Conservation (phyloP, 2,888 invertebrate genomes). For the Anthrax anthrax region DNA sequence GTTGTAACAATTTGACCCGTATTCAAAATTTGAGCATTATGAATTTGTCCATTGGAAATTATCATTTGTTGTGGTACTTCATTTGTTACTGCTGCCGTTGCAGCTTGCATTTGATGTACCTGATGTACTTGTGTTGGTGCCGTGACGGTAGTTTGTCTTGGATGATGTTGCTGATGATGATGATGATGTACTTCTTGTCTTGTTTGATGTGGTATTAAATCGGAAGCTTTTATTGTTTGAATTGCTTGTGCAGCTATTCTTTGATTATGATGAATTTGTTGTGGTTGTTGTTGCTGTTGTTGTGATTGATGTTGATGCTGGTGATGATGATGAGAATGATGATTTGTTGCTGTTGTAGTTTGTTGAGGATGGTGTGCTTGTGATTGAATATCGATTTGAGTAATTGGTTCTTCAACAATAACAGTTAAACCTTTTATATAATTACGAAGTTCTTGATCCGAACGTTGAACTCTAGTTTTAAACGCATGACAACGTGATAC, state of each 20-base stretch:
- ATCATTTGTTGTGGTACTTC: conserved; percentile 27
- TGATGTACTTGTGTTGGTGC: conserved; percentile 8
- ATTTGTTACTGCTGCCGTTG: conserved; percentile 12
- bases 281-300: conserved; percentile 14
- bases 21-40: conserved; percentile 32
- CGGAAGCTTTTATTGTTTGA: not conserved
- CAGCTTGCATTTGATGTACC: conserved; percentile 9
- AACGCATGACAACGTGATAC: conserved; percentile 50
- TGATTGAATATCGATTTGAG: conserved; percentile 13
- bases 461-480: conserved; percentile 44
- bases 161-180: not conserved
- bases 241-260: not conserved
- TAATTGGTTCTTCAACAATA: conserved; percentile 24
- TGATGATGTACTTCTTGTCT: conserved; percentile 3
- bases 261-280: not conserved
- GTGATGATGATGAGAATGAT: not conserved
- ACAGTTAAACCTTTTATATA: conserved; percentile 32
- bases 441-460: conserved; percentile 41
- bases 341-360: not conserved
- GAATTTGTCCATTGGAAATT: conserved; percentile 20
- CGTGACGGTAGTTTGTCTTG: conserved; percentile 9
- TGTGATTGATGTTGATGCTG: conserved; percentile 10
- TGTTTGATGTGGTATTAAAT: not conserved
- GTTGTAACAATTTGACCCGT: conserved; percentile 29
- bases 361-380: conserved; percentile 7